phyloP scores from a whole-genome alignment of 1,140 invertebrate species.

The Ceratina calcarata region DNA sequence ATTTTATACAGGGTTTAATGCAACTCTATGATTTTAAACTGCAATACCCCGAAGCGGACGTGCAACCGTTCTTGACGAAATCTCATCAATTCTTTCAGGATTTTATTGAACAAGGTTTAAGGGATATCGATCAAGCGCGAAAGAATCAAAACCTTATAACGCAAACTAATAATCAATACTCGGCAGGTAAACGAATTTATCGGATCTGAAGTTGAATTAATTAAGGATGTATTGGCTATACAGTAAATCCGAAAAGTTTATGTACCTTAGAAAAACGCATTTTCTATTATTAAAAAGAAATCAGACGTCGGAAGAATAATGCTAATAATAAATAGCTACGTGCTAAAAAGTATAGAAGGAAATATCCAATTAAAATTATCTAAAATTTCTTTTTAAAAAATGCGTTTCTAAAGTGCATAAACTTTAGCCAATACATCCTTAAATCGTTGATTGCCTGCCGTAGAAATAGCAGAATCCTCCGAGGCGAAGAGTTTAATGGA shows the following conservation, averaged over 20 bases:
- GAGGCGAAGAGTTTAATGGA: conserved; percentile 74
- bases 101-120: conserved; percentile 93
- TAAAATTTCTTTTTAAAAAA: too few relatives aligned
- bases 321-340: too few relatives aligned
- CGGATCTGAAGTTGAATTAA: too few relatives aligned
- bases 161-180: conserved; percentile 71
- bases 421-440: too few relatives aligned
- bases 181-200: conserved; percentile 66
- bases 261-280: too few relatives aligned
- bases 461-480: conserved; percentile 57
- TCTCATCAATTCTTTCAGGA: conserved; percentile 95
- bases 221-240: too few relatives aligned
- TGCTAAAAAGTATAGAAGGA: too few relatives aligned
- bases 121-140: conserved; percentile 87
- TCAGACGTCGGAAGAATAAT: too few relatives aligned
- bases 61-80: conserved; percentile 92
- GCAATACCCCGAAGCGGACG: conserved; percentile 93
- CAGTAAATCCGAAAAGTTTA: too few relatives aligned
- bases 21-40: conserved; percentile 95
- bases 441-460: conserved; percentile 35
- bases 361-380: too few relatives aligned
- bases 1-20: conserved; percentile 84
- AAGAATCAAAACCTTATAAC: conserved; percentile 76
- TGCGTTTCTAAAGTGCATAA: too few relatives aligned
- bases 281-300: too few relatives aligned